A percentile compares a stretch with the other conserved stretches of the same genome.
Evolutionary conservation across 2,113 vertebrate species (phyloP).

Genomic region (Hydrolagus affinis): DNA sequence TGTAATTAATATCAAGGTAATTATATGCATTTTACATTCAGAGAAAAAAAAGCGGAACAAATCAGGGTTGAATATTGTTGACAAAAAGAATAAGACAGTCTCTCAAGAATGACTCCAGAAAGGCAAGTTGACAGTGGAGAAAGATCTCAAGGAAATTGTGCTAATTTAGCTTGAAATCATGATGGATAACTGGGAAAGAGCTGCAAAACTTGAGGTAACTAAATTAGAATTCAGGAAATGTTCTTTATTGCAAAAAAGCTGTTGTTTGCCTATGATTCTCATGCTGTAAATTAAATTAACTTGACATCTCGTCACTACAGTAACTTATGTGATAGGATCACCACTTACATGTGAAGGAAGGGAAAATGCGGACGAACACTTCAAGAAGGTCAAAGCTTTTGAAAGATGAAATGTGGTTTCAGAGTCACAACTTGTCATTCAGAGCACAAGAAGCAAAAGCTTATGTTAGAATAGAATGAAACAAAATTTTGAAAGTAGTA

Average conservation of each 20-base stretch:
- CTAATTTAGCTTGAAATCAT: constrained; percentile 16
- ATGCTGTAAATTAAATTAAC: constrained; percentile 22
- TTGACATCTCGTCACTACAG: not conserved
- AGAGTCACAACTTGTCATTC: not conserved
- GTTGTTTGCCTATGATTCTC: not conserved
- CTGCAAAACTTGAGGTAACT: constrained; percentile 6
- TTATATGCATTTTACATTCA: not conserved
- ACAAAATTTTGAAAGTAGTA: not conserved
- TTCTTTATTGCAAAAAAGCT: not conserved
- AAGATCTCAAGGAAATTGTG: not conserved
- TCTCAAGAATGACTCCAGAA: not conserved
- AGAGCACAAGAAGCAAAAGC: not conserved
- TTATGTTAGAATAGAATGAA: not conserved
- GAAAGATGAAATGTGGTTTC: not conserved
- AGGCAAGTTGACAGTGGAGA: not conserved
- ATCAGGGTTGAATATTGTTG: not conserved
- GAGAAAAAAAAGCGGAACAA: not conserved
- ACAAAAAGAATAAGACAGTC: not conserved
- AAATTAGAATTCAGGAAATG: constrained; percentile 8
- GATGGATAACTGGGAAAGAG: constrained; percentile 2
- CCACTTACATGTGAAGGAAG: not conserved
- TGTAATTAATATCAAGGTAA: not conserved
- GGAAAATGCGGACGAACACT: not conserved
- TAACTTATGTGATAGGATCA: constrained; percentile 5
- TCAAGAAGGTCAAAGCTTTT: constrained; percentile 8